These are phyloP conservation scores for Thymelicus lineola DNA, from an alignment of 2,888 invertebrate species.

Conservation along the genomic window DNA sequence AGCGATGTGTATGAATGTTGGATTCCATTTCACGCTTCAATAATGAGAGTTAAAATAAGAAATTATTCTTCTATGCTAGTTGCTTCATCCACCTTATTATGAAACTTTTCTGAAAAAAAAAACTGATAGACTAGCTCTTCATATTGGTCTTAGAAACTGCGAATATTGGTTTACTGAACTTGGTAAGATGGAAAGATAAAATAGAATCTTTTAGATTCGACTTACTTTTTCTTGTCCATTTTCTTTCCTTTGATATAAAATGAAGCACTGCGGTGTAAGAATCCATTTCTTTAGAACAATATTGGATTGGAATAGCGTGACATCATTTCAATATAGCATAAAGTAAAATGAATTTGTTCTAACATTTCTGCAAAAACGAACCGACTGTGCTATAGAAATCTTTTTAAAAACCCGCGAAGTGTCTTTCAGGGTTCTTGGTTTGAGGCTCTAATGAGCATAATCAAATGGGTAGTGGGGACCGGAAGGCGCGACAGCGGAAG, in stretches of 20 bases:
- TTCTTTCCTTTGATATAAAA: not conserved
- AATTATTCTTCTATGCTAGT: no score
- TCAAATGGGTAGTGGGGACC: constrained; percentile 54
- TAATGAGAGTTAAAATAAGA: no score
- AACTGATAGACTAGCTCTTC: no score
- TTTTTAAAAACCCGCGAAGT: constrained; percentile 37
- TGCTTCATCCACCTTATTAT: no score
- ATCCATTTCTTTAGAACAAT: constrained; percentile 5
- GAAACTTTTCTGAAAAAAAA: no score
- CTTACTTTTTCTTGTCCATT: no score
- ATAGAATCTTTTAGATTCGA: not conserved
- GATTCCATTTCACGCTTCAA: no score
- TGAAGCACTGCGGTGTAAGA: constrained; percentile 6
- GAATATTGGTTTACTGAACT: no score
- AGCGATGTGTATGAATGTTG: no score
- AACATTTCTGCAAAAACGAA: constrained; percentile 32
- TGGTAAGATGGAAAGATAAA: not conserved
- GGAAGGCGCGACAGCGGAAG: constrained; percentile 68
- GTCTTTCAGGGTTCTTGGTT: constrained; percentile 38
- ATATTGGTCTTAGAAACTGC: no score
- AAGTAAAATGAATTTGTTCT: constrained; percentile 35
- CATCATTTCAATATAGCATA: constrained; percentile 35
- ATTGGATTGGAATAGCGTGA: constrained; percentile 18
- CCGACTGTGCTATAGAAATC: constrained; percentile 34
- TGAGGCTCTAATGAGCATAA: constrained; percentile 54